Conservation (phyloP, 2,888 invertebrate species). For the Sphinx pinastri region DNA sequence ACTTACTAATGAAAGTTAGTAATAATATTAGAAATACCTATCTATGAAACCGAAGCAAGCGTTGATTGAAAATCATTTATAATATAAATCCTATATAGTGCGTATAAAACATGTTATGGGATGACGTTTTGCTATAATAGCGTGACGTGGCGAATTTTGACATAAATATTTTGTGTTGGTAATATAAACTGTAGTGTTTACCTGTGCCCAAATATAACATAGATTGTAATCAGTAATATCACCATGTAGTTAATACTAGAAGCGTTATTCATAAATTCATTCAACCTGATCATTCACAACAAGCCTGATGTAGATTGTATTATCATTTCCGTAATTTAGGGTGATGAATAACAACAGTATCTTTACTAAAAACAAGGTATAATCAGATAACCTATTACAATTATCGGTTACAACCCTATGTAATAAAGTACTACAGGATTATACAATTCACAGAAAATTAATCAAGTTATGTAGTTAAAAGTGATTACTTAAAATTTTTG, state of each 20-base stretch:
- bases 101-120: background rate
- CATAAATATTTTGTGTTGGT: no score
- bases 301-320: constrained; percentile 3
- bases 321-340: constrained; percentile 5
- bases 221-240: background rate
- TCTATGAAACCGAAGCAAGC: no score
- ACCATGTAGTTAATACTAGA: constrained; percentile 1
- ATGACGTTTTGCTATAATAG: background rate
- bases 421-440: background rate
- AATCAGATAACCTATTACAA: background rate
- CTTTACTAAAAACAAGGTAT: constrained; percentile 3
- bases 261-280: background rate
- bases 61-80: no score
- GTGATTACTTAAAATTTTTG: no score
- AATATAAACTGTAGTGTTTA: no score
- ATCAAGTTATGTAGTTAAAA: no score
- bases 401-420: background rate
- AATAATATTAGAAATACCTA: no score
- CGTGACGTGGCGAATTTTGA: no score
- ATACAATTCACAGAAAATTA: background rate
- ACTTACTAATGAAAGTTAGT: no score
- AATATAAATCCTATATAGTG: no score
- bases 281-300: constrained; percentile 17
- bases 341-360: background rate
- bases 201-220: background rate